A percentile compares a stretch with the other conserved stretches of the same genome.
phyloP scores from a whole-genome alignment of 1,140 invertebrate genomes.

The Sitophilus oryzae region DNA sequence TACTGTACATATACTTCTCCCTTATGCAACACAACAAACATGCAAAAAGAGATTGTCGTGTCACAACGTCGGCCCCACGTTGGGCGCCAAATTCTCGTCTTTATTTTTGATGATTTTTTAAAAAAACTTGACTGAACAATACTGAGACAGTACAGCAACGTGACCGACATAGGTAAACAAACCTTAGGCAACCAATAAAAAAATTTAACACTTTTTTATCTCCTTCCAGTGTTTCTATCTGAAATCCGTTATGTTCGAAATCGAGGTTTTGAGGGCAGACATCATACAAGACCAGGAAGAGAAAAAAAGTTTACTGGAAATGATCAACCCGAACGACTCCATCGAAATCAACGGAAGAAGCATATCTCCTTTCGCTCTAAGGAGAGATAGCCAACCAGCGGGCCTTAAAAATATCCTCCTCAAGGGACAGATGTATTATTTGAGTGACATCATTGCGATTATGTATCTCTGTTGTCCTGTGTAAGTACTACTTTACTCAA shows the following conservation, averaged over 20 bases:
- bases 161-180: too few relatives aligned
- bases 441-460: conserved; percentile 70
- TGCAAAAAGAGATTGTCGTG: too few relatives aligned
- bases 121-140: too few relatives aligned
- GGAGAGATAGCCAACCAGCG: conserved; percentile 58
- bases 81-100: too few relatives aligned
- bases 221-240: conserved; percentile 51
- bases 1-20: too few relatives aligned
- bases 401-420: conserved; percentile 64
- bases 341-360: conserved; percentile 47
- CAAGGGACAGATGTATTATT: conserved; percentile 79
- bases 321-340: conserved; percentile 19
- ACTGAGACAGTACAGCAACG: too few relatives aligned
- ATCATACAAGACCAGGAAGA: conserved; percentile 15
- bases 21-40: too few relatives aligned
- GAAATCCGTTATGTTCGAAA: conserved; percentile 57
- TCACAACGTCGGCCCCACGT: too few relatives aligned
- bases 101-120: too few relatives aligned
- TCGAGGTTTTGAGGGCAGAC: conserved; percentile 49
- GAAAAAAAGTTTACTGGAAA: background rate
- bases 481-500: conserved; percentile 54
- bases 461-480: conserved; percentile 81
- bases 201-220: too few relatives aligned
- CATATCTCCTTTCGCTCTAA: conserved; percentile 36
- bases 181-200: too few relatives aligned